Percentiles rank a stretch among this genome's conserved stretches.
phyloP scores from a whole-genome alignment of 2,888 invertebrate genomes.

The Mythimna albipuncta region DNA sequence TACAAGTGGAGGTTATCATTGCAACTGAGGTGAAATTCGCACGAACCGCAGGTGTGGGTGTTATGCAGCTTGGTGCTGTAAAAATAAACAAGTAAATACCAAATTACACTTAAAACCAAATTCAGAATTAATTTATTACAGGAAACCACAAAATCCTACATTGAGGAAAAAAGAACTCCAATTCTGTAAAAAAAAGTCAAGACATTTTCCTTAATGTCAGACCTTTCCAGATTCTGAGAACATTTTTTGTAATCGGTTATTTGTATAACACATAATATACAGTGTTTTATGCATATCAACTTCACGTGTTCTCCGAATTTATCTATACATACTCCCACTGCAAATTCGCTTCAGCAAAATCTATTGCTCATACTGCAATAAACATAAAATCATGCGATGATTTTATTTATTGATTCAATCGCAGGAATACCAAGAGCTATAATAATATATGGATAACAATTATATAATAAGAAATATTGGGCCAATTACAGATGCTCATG shows the following conservation, averaged over 20 bases:
- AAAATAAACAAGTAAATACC: too few species aligned
- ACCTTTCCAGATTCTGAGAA: slow-evolving; percentile 9
- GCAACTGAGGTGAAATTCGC: too few species aligned
- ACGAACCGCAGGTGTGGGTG: too few species aligned
- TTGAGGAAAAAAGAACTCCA: background rate
- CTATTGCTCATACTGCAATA: background rate
- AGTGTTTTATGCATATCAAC: background rate
- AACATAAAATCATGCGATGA: background rate
- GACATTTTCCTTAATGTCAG: background rate
- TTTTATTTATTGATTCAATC: background rate
- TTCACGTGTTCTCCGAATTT: slow-evolving; percentile 1
- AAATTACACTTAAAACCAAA: background rate
- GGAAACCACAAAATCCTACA: background rate
- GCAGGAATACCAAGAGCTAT: too few species aligned
- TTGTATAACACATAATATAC: background rate
- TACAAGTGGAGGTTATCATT: too few species aligned
- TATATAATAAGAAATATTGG: too few species aligned
- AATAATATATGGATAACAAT: too few species aligned
- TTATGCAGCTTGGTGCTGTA: too few species aligned
- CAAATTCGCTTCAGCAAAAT: background rate
- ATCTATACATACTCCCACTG: slow-evolving; percentile 26
- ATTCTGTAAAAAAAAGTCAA: too few species aligned
- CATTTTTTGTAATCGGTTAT: background rate
- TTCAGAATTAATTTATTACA: background rate
- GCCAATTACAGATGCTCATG: too few species aligned